phyloP scores from a whole-genome alignment of 2,797 vertebrate species.

The Sebastes iracundus region DNA sequence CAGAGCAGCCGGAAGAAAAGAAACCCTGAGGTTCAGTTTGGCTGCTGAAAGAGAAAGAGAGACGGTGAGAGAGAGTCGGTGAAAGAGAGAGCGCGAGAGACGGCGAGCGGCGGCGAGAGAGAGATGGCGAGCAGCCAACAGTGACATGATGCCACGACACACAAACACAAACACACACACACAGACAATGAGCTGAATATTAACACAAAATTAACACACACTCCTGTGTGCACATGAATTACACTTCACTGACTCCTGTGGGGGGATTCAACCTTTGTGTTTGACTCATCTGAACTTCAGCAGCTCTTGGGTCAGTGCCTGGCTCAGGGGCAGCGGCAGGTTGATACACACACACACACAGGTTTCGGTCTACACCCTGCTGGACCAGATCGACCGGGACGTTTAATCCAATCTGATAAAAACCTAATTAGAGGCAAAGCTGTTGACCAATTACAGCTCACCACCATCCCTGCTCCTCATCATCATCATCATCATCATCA shows the following conservation, averaged over 20 bases:
- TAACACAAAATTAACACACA: background rate
- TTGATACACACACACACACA: background rate
- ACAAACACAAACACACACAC: conserved; percentile 11
- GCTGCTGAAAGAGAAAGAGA: conserved; percentile 24
- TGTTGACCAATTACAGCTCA: conserved; percentile 21
- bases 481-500: background rate
- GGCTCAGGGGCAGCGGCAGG: background rate
- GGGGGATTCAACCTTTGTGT: background rate
- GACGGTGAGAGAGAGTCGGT: background rate
- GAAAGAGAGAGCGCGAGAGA: background rate
- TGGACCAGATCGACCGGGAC: background rate
- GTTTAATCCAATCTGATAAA: conserved; percentile 46
- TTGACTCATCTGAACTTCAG: background rate
- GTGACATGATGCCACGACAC: conserved; percentile 35
- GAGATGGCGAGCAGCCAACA: background rate
- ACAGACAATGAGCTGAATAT: background rate
- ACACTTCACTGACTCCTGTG: background rate
- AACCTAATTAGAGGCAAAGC: conserved; percentile 36
- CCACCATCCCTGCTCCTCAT: background rate
- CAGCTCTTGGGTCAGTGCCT: background rate
- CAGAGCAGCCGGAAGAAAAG: conserved; percentile 51
- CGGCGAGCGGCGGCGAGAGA: background rate
- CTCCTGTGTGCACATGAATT: background rate
- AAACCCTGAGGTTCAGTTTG: conserved; percentile 51
- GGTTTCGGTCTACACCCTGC: background rate